These are phyloP conservation scores for Vulpes ferrilata DNA, from an alignment of 2,113 vertebrate genomes.

Conservation along the genomic window DNA sequence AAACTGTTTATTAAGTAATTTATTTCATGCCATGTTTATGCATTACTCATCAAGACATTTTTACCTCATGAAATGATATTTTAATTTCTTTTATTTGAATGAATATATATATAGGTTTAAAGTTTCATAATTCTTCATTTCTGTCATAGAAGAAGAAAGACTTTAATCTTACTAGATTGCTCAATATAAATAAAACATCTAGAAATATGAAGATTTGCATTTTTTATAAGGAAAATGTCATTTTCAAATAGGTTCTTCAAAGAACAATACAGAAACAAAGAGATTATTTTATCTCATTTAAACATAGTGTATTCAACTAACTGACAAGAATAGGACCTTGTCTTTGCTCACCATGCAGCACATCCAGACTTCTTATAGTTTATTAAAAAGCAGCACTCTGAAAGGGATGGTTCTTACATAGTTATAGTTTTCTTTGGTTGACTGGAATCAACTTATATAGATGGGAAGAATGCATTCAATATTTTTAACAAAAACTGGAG, in stretches of 20 bases:
- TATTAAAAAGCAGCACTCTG: conserved; percentile 25
- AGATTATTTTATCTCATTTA: background rate
- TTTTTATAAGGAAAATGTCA: conserved; percentile 45
- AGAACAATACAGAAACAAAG: conserved; percentile 37
- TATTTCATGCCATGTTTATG: conserved; percentile 68
- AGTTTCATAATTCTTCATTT: conserved; percentile 8
- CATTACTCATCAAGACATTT: conserved; percentile 60
- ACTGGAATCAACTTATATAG: background rate
- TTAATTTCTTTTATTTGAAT: conserved; percentile 63
- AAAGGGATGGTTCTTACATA: background rate
- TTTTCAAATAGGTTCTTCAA: conserved; percentile 28
- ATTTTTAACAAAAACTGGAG: conserved; percentile 34
- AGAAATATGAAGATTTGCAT: background rate
- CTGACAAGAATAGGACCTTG: background rate
- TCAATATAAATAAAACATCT: conserved; percentile 47
- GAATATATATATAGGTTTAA: conserved; percentile 38
- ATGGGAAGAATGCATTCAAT: background rate
- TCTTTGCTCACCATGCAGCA: background rate
- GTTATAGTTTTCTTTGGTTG: background rate
- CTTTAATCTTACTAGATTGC: background rate
- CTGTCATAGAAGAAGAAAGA: conserved; percentile 12
- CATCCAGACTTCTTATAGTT: background rate
- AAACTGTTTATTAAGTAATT: conserved; percentile 74
- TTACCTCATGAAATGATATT: conserved; percentile 48
- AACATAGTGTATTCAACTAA: background rate